These are phyloP conservation scores for Anas capensis DNA, from an alignment of 2,797 vertebrate genomes.

Conservation along the genomic window DNA sequence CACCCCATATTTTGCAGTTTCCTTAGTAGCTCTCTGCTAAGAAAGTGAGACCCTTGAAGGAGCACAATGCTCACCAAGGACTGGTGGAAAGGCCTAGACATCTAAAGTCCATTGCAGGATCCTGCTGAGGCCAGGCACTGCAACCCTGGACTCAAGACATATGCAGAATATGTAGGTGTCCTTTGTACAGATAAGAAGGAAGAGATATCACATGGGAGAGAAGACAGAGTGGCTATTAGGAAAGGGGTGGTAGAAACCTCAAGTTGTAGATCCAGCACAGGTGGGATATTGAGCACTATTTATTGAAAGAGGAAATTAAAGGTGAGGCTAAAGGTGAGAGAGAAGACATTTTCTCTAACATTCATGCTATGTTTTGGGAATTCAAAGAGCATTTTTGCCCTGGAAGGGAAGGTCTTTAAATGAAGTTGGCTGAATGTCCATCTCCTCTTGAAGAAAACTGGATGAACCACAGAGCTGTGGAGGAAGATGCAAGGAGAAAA, in stretches of 20 bases:
- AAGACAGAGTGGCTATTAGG: accelerated
- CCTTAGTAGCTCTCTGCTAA: background rate
- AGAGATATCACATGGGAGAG: background rate
- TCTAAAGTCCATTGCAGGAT: background rate
- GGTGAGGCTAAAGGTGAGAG: background rate
- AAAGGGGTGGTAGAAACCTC: background rate
- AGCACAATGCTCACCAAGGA: background rate
- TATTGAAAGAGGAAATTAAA: background rate
- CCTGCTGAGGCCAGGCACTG: background rate
- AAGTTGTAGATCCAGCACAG: background rate
- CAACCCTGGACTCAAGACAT: background rate
- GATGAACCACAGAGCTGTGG: background rate
- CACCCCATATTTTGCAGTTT: background rate
- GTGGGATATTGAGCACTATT: background rate
- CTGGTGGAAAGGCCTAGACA: background rate
- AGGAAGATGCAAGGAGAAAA: background rate
- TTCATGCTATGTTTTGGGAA: background rate
- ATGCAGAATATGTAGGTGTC: background rate
- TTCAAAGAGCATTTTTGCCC: background rate
- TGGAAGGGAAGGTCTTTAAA: background rate
- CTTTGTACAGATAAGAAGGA: background rate
- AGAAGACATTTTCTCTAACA: background rate
- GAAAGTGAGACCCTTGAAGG: background rate
- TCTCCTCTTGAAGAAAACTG: background rate
- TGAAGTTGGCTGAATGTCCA: background rate